Evolutionary conservation across 2,797 vertebrate species (phyloP).

Genomic region (Euthynnus affinis): DNA sequence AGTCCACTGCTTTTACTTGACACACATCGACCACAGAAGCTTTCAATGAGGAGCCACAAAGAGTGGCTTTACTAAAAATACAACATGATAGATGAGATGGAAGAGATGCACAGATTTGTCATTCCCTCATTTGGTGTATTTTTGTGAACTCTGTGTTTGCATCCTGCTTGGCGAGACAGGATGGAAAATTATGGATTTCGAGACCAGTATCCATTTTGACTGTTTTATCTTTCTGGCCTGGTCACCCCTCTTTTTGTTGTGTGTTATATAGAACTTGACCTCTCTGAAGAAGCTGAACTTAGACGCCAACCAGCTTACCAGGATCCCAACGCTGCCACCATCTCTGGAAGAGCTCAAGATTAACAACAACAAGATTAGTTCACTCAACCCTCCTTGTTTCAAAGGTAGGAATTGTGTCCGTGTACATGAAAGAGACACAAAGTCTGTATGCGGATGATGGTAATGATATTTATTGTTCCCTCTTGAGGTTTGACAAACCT

Average conservation of each 20-base stretch:
- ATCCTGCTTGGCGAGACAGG: slow-evolving; percentile 23
- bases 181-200: slow-evolving; percentile 53
- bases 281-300: slow-evolving; percentile 85
- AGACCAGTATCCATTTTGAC: slow-evolving; percentile 34
- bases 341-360: slow-evolving; percentile 88
- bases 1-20: slow-evolving; percentile 69
- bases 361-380: slow-evolving; percentile 82
- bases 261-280: slow-evolving; percentile 83
- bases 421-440: not conserved
- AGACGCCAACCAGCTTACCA: slow-evolving; percentile 83
- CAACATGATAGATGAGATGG: slow-evolving; percentile 58
- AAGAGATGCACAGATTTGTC: slow-evolving; percentile 47
- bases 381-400: slow-evolving; percentile 78
- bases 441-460: not conserved
- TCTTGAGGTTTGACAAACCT: slow-evolving; percentile 83
- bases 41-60: slow-evolving; percentile 53
- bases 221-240: slow-evolving; percentile 38
- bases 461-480: not conserved
- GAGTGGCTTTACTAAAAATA: slow-evolving; percentile 72
- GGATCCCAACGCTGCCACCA: slow-evolving; percentile 81
- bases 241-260: slow-evolving; percentile 20
- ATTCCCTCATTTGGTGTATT: slow-evolving; percentile 55
- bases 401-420: slow-evolving; percentile 68
- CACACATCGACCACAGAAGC: slow-evolving; percentile 63
- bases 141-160: slow-evolving; percentile 61